phyloP scores from a whole-genome alignment of 2,888 invertebrate genomes.

The Pherbina coryleti region DNA sequence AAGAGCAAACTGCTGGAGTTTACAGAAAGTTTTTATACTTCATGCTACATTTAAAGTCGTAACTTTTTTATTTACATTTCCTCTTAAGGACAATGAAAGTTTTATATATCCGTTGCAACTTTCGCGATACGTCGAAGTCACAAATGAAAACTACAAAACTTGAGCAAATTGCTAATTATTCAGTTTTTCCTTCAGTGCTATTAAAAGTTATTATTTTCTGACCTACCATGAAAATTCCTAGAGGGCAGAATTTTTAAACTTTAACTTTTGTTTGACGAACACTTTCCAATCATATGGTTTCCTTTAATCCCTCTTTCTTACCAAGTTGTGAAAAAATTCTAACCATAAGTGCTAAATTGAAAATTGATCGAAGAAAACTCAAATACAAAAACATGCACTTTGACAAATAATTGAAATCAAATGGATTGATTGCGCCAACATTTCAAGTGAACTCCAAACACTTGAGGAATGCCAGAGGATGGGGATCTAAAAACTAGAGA shows the following conservation, averaged over 20 bases:
- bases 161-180: background rate
- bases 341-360: background rate
- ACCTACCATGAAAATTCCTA: too few species aligned
- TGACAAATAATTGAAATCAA: slow-evolving; percentile 17
- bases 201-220: too few species aligned
- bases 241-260: background rate
- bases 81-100: too few species aligned
- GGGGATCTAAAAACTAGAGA: too few species aligned
- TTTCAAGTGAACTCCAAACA: background rate
- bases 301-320: background rate
- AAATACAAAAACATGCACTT: too few species aligned
- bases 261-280: background rate
- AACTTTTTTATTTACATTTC: too few species aligned
- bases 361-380: too few species aligned
- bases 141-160: background rate
- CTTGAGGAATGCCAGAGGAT: background rate
- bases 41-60: too few species aligned
- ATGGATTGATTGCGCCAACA: slow-evolving; percentile 21
- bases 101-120: background rate
- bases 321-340: background rate
- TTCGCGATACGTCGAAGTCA: background rate
- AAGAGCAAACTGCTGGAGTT: too few species aligned
- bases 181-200: background rate
- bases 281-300: background rate
- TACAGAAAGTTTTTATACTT: too few species aligned